Evolutionary conservation across 1,140 invertebrate genomes (phyloP).

Genomic region (Hyposmocoma kahamanoa): DNA sequence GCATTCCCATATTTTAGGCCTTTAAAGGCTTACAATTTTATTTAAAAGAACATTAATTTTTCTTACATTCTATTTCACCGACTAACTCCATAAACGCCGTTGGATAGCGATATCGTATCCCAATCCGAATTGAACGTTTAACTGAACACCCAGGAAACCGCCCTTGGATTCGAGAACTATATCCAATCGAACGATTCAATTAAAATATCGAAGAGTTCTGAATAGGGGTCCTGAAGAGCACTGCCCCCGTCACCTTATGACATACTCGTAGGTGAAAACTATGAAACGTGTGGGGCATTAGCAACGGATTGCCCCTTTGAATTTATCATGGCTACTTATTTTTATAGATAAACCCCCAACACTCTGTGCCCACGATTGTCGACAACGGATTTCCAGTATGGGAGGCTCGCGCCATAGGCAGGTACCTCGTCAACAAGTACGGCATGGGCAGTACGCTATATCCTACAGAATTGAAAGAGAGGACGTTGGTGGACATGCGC

Average conservation of each 20-base stretch:
- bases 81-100: too few relatives aligned
- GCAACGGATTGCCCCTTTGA: neutral
- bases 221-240: neutral
- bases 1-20: too few relatives aligned
- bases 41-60: too few relatives aligned
- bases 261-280: too few relatives aligned
- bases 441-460: constrained; percentile 80
- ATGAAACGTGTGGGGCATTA: neutral
- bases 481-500: constrained; percentile 82
- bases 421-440: constrained; percentile 81
- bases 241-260: too few relatives aligned
- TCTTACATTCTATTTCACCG: too few relatives aligned
- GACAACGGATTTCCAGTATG: constrained; percentile 78
- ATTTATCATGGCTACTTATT: neutral
- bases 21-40: too few relatives aligned
- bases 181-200: too few relatives aligned
- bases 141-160: too few relatives aligned
- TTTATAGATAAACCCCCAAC: constrained; percentile 77
- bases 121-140: too few relatives aligned
- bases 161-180: neutral
- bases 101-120: too few relatives aligned
- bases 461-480: constrained; percentile 78
- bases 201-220: too few relatives aligned
- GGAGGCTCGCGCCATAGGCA: constrained; percentile 80
- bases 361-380: constrained; percentile 77